Percentiles rank a stretch among this genome's conserved stretches.
Conservation (phyloP, 2,888 invertebrate genomes). For the Tinea pellionella region DNA sequence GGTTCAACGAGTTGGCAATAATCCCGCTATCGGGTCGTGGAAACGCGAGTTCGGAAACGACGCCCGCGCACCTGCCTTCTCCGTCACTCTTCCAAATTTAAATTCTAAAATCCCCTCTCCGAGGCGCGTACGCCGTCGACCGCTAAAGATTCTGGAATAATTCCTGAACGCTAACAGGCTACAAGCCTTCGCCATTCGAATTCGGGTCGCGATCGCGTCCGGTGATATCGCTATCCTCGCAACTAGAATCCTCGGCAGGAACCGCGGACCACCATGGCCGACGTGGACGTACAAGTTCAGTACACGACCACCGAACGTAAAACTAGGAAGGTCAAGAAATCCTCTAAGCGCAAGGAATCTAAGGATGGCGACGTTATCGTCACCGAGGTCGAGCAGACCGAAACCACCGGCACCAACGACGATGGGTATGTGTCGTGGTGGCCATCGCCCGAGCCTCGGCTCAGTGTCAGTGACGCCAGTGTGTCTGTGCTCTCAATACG, state of each 20-base stretch:
- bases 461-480: constrained; percentile 38
- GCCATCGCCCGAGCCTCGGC: too few species aligned
- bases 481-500: constrained; percentile 47
- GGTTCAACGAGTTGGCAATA: constrained; percentile 10
- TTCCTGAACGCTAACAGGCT: constrained; percentile 56
- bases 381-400: constrained; percentile 81
- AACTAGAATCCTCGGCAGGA: constrained; percentile 30
- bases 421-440: constrained; percentile 88
- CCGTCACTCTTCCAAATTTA: constrained; percentile 70
- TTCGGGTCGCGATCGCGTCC: constrained; percentile 69
- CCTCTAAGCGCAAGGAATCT: constrained; percentile 82
- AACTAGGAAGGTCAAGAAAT: constrained; percentile 90
- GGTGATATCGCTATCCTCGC: constrained; percentile 47
- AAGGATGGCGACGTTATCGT: constrained; percentile 84
- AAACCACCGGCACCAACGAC: constrained; percentile 73
- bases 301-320: constrained; percentile 88
- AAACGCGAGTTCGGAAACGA: constrained; percentile 34
- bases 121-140: constrained; percentile 31
- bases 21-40: constrained; percentile 12
- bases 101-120: constrained; percentile 65
- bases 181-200: constrained; percentile 66
- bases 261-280: constrained; percentile 76
- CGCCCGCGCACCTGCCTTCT: constrained; percentile 70
- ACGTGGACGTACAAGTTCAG: constrained; percentile 90
- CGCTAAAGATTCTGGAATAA: constrained; percentile 68